Conservation (phyloP, 2,888 invertebrate genomes). For the Drosophila nr. fundita region DNA sequence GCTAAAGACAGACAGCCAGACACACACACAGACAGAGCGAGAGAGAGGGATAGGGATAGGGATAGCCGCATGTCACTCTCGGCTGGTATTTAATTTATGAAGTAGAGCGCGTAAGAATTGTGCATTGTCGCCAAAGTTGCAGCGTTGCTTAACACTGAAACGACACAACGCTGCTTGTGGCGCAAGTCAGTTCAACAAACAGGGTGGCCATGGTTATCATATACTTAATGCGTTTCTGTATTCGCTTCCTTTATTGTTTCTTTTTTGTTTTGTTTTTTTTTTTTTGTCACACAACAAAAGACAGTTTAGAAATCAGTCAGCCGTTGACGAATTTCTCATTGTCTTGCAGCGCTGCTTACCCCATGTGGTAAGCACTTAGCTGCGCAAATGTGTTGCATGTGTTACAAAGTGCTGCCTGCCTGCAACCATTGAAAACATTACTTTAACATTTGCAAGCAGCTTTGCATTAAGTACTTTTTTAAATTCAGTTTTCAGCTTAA, state of each 20-base stretch:
- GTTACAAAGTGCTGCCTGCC: constrained; percentile 30
- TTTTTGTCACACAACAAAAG: constrained; percentile 60
- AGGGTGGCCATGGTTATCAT: constrained; percentile 58
- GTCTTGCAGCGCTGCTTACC: constrained; percentile 36
- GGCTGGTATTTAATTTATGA: constrained; percentile 80
- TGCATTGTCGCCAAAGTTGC: constrained; percentile 74
- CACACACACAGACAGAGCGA: constrained; percentile 14
- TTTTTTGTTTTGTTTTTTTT: not conserved
- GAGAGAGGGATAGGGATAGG: constrained; percentile 4
- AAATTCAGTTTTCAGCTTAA: not conserved
- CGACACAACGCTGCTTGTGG: not conserved
- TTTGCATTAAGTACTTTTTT: not conserved
- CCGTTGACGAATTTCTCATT: constrained; percentile 45
- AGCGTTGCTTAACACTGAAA: constrained; percentile 45
- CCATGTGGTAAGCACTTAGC: constrained; percentile 39
- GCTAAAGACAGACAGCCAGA: not conserved
- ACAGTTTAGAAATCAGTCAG: constrained; percentile 72
- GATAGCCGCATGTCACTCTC: constrained; percentile 54
- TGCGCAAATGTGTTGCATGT: constrained; percentile 9
- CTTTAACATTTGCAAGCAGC: constrained; percentile 18
- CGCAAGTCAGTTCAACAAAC: not conserved
- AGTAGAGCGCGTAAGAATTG: constrained; percentile 83
- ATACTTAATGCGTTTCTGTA: constrained; percentile 63
- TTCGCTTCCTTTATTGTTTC: not conserved
- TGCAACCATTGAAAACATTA: constrained; percentile 28